Conservation (phyloP, 2,797 vertebrate species). For the Poecilia wingei region DNA sequence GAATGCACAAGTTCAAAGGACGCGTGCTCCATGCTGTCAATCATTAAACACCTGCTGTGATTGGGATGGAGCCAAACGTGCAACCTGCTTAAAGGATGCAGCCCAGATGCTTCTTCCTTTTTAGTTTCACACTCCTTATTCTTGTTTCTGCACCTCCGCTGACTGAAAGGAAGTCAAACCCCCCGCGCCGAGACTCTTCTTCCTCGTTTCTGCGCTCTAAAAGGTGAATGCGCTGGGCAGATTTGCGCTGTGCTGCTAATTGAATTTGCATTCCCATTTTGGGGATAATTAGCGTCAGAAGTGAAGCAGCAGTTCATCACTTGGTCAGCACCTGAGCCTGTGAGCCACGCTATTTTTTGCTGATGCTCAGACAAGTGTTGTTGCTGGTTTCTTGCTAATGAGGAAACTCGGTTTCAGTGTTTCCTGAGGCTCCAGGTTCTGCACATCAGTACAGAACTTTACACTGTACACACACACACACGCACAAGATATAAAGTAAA, state of each 20-base stretch:
- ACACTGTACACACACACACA: background rate
- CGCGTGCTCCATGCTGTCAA: constrained; percentile 33
- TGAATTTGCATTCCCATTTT: constrained; percentile 52
- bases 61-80: constrained; percentile 21
- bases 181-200: background rate
- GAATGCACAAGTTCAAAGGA: constrained; percentile 37
- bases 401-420: background rate
- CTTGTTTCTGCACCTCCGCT: constrained; percentile 16
- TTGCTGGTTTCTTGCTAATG: constrained; percentile 6
- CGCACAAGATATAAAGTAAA: background rate
- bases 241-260: constrained; percentile 32
- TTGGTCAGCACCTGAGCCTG: constrained; percentile 45
- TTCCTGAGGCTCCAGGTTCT: background rate
- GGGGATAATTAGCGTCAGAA: constrained; percentile 52
- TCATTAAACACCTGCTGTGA: constrained; percentile 37
- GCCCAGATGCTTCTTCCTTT: constrained; percentile 13
- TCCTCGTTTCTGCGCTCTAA: constrained; percentile 27
- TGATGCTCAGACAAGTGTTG: constrained; percentile 7
- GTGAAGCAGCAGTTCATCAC: constrained; percentile 43
- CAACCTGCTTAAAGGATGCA: constrained; percentile 25
- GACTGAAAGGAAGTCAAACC: constrained; percentile 24
- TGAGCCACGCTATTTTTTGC: constrained; percentile 9
- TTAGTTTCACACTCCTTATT: constrained; percentile 12
- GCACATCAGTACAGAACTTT: background rate
- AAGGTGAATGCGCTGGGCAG: constrained; percentile 27